Base-by-base conservation (phyloP, 2,113 vertebrate genomes). In the Chunga burmeisteri region DNA sequence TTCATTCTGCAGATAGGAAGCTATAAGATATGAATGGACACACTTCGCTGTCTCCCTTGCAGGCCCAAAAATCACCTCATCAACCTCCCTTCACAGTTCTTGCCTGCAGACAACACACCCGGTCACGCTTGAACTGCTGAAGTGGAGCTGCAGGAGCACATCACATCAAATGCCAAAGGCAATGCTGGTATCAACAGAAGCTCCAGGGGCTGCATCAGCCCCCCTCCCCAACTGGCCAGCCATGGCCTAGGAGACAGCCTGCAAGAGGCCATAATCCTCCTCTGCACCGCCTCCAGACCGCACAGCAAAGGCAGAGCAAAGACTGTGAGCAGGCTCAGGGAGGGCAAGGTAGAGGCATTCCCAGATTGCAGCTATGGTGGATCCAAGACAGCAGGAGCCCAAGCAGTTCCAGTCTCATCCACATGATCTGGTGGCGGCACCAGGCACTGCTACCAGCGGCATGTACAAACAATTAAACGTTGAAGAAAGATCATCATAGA, bases 21-120 rank as follows among this genome's bases (percentile, higher is more conserved):
- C 70, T 74, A n/a, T 71, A 78, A 61, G 55, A 71, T 79, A 85
- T 34, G 63, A 85, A 87, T 61, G 66, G 81, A 56, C 78, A 55
- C 67, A 77, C 72, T 86, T 81, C 2, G 3, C 78, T 62, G 25
- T 77, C 53, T 93, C 36, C 25, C 58, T 66, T 53, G 40, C 85
- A 93, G 77, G 70, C 90, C 53, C 14, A 23, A 91, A 92, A 68
- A 86, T 90, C 79, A 93, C 55, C 77, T 74, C 29, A 67, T 83
- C 79, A 71, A 27, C 59, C 46, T 94, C 50, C n/a, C 63, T 93
- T 96, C 82, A 74, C 79, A 88, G 85, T 23, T 65, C 46, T 19
- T 97, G 71, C 81, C 67, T 19, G 16, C 70, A 65, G 81, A 82
- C 22, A 91, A 46, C 53, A 47, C 59, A 90, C 17, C 10, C 2